Conservation (phyloP, 1,140 invertebrate genomes). For the Zaprionus africanus region DNA sequence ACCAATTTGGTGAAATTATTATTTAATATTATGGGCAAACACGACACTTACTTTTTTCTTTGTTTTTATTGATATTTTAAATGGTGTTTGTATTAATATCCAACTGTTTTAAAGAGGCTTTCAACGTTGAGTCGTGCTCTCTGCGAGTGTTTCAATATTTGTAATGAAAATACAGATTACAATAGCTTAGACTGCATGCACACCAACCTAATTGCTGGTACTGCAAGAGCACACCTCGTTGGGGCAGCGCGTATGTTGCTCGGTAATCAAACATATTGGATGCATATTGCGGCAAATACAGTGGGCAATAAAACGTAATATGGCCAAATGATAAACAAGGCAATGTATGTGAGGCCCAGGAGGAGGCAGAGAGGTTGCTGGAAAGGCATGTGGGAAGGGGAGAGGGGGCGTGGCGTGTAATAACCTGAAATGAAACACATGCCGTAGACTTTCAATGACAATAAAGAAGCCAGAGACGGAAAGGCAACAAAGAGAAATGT, state of each 20-base stretch:
- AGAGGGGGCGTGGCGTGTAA: constrained; percentile 42
- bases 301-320: constrained; percentile 75
- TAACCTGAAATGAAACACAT: constrained; percentile 70
- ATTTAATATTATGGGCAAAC: no score
- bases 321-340: constrained; percentile 55
- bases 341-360: neutral
- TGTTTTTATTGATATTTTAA: neutral
- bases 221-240: constrained; percentile 32
- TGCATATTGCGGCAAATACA: constrained; percentile 52
- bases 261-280: constrained; percentile 63
- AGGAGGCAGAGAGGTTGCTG: neutral
- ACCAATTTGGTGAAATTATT: no score
- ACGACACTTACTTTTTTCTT: no score
- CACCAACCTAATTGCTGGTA: neutral
- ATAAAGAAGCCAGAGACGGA: constrained; percentile 53
- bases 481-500: constrained; percentile 36
- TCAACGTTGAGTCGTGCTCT: no score
- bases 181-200: neutral
- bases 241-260: constrained; percentile 17
- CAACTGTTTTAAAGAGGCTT: neutral
- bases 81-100: neutral
- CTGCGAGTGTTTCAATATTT: neutral
- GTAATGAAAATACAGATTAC: neutral
- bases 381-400: neutral
- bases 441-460: constrained; percentile 63